Conservation (phyloP, 2,888 invertebrate species). For the Leucoma salicis region DNA sequence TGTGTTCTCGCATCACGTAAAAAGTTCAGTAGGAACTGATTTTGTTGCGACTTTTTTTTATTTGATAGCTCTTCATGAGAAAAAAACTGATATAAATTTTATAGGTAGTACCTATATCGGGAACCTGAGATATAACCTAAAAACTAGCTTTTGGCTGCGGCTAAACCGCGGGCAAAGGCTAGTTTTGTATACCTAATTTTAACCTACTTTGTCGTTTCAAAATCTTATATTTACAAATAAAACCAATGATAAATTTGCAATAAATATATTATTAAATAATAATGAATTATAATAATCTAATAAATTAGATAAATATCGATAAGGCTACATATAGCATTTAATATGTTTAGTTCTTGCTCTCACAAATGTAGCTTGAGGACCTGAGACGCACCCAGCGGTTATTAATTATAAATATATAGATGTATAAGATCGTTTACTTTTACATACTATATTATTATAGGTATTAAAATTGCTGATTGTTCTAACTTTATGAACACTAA, state of each 20-base stretch:
- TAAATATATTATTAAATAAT: conserved; percentile 73
- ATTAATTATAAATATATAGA: conserved; percentile 19
- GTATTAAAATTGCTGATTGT: conserved; percentile 34
- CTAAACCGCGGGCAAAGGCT: too few species aligned
- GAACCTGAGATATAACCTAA: too few species aligned
- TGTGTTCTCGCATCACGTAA: too few species aligned
- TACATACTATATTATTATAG: conserved; percentile 27
- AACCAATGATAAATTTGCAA: conserved; percentile 44
- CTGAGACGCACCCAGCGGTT: conserved; percentile 12
- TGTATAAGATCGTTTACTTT: conserved; percentile 3
- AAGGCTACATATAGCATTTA: conserved; percentile 73
- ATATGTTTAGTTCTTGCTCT: conserved; percentile 52
- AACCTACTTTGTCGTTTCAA: background rate
- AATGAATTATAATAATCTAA: conserved; percentile 40
- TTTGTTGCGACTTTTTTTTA: too few species aligned
- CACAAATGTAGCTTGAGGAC: conserved; percentile 54
- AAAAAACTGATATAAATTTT: too few species aligned
- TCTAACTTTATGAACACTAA: conserved; percentile 25
- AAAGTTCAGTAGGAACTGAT: too few species aligned
- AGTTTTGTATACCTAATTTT: too few species aligned
- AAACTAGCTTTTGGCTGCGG: too few species aligned
- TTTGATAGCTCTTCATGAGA: too few species aligned
- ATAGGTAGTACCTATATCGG: too few species aligned
- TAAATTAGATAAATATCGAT: conserved; percentile 67
- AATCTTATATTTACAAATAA: background rate